Base-by-base conservation (phyloP, 2,113 vertebrate species). In the Melanostigma gelatinosum region DNA sequence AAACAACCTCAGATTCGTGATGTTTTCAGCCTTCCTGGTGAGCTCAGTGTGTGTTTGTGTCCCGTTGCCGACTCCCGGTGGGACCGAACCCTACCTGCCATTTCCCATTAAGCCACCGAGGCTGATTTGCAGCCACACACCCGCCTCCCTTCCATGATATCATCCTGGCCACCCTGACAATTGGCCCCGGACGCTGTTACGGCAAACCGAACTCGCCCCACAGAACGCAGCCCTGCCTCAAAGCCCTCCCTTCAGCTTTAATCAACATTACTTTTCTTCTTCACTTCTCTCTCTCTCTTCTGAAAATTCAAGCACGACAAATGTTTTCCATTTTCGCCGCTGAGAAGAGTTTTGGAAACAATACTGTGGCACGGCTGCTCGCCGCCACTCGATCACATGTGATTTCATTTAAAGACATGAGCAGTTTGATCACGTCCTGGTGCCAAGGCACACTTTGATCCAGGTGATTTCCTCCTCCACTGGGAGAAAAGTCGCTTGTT, bases 91-190 rank as follows among this genome's bases (percentile, higher is more conserved):
- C 83, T 72, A 89, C 87, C 88, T 92, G 91, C 79, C 91, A 90
- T 90, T 82, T 87, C 72, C 80, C 85, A 93, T 93, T 89, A 90
- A 82, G 85, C 66, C 61, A 69, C 82, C 81, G 22, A 54, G 79
- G 71, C 84, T 87, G 88, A 93, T 81, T 75, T 75, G 79, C 63
- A 69, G 79, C 87, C 84, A 69, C 88, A 61, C 72, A 32, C 81
- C 82, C 86, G 24, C 24, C 86, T 84, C 86, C 76, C 80, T 87
- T 88, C 88, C 86, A 93, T 93, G 93, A 94, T 88, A 85, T 94
- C 92, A 92, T 91, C 80, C 91, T 81, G 88, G 85, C 86, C 79
- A 76, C 86, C 82, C 75, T 78, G 72, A 89, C 88, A 74, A 91
- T 76, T 91, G 87, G 93, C 89, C 65, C 83, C 1, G 63, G 75